Base-by-base conservation (phyloP, 2,888 invertebrate genomes). In the Ectemnius lituratus region DNA sequence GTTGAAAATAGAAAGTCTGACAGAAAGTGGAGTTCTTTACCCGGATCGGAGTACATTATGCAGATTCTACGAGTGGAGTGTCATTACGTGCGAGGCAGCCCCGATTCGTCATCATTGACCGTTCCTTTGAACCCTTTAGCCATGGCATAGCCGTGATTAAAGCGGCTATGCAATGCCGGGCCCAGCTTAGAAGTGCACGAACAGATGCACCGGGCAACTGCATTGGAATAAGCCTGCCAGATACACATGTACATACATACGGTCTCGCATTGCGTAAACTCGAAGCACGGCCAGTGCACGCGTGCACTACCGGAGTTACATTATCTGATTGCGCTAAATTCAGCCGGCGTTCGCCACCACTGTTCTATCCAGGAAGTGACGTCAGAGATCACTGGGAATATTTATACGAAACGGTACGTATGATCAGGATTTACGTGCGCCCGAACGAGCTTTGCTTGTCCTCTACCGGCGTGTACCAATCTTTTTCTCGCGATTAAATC, bases 241-340 rank as follows among this genome's bases (percentile, higher is more conserved):
- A 37, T 37, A 37, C 11, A 37, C 37, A 37, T 16, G 6, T 16
- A 2, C 23, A 16, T 11, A 18, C 28, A 47, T 62, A 37, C 37
- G 37, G 8, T 37, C 37, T 37, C 37, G 37, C 37, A 37, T 37
- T 37, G 37, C 37, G 37, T 37, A 37, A 37, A 37, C 8, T 37
- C 37, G 37, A 37, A 62, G 16, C 52, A 61, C 58, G 62, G 61
- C 64, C 75, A 67, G 52, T 64, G 66, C 61, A 52, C 59, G 60
- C 28, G 62, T 59, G 18, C 60, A 67, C 71, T 72, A 65, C 62
- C 75, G 76, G 37, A 37, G 74, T 69, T 75, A 79, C 77, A 83
- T 84, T 86, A 86, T 86, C 84, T 83, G 85, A 84, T 86, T 84
- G 86, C 77, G 79, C 84, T 86, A 79, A 83, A 86, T 86, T 85